These are phyloP conservation scores for Microcebus tavaratra DNA, from an alignment of 2,113 vertebrate genomes.

Conservation along the genomic window DNA sequence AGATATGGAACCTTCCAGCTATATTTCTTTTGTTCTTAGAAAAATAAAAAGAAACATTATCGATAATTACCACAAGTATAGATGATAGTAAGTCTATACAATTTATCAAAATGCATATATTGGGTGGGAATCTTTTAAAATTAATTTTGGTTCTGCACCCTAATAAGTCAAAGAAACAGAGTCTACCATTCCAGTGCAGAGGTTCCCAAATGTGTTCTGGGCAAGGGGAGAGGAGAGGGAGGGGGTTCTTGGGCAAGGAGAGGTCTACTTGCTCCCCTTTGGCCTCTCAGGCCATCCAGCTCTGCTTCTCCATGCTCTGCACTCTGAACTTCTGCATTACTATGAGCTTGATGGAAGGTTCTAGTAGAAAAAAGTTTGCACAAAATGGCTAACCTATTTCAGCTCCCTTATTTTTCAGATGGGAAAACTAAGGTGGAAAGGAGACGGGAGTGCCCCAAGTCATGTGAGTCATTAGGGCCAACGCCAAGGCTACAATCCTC, in stretches of 20 bases:
- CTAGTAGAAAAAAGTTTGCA: neutral
- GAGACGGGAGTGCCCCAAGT: neutral
- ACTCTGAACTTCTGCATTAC: neutral
- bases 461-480: neutral
- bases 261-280: neutral
- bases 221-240: neutral
- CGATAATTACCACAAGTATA: neutral
- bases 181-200: neutral
- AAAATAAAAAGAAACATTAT: slow-evolving; percentile 4
- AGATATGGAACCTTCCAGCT: slow-evolving; percentile 8
- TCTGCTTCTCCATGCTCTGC: neutral
- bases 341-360: neutral
- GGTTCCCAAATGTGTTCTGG: neutral
- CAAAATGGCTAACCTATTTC: neutral
- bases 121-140: neutral
- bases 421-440: neutral
- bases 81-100: neutral
- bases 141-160: neutral
- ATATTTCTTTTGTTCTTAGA: slow-evolving; percentile 28
- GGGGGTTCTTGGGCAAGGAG: neutral
- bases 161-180: neutral
- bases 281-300: neutral
- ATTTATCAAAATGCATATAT: neutral
- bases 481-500: neutral
- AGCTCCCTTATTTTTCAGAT: neutral